Evolutionary conservation across 2,888 invertebrate genomes (phyloP).

Genomic region (Perdita meconis): DNA sequence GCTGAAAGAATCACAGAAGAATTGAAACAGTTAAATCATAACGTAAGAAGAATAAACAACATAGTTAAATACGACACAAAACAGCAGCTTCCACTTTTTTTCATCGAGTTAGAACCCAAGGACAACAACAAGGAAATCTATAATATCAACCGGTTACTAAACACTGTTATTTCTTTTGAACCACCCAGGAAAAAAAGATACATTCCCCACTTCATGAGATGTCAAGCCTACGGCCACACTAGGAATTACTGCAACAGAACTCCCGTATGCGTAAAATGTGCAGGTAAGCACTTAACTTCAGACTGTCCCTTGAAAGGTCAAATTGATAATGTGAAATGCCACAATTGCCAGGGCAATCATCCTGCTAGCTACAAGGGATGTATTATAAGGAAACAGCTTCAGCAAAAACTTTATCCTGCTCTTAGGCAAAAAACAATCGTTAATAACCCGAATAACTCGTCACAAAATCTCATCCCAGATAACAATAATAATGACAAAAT

Average conservation of each 20-base stretch:
- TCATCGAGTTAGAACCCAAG: not conserved
- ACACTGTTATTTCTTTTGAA: not conserved
- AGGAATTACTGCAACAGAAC: not conserved
- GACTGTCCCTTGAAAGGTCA: not conserved
- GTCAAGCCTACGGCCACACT: not conserved
- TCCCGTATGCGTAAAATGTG: not conserved
- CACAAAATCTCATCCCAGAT: no score
- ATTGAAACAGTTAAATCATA: not conserved
- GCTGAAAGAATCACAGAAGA: not conserved
- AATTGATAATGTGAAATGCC: not conserved
- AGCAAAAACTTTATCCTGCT: not conserved
- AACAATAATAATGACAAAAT: no score
- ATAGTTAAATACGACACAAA: constrained; percentile 3
- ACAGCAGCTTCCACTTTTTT: not conserved
- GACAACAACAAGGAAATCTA: not conserved
- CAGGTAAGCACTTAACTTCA: not conserved
- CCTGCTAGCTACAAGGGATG: not conserved
- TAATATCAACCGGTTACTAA: not conserved
- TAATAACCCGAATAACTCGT: not conserved
- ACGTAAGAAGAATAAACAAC: constrained; percentile 12
- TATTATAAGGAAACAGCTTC: not conserved
- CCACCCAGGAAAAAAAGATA: not conserved
- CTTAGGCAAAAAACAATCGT: not conserved
- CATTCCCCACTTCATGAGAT: not conserved
- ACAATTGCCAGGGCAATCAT: constrained; percentile 1